Evolutionary conservation across 2,888 invertebrate genomes (phyloP), one percentile per base, ranked within the genome.

Genomic region (Nemotelus nigrinus): DNA sequence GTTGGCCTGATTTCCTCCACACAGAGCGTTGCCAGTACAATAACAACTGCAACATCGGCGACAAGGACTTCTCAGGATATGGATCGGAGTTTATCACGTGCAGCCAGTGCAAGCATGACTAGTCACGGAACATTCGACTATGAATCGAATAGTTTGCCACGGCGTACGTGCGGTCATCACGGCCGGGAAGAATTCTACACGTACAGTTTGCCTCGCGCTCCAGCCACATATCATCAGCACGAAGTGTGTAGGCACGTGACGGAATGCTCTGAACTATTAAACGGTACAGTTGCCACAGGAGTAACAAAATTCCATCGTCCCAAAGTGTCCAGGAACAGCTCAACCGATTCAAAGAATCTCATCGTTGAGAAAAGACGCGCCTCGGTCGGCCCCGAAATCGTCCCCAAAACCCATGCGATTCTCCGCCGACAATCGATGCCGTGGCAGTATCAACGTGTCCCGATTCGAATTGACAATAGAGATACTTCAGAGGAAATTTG

Each of bases 61-160:
- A 78, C 70, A 47, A 78, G 72, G 45, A 68, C 53, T n/a, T 78
- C 78, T 39, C 79, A 79, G 77, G 79, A 77, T n/a, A 65, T 71
- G 50, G 55, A 41, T 55, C 7, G 53, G 39, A 75, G 64, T 75
- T 65, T 71, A 47, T 78, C 76, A 64, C 78, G 77, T 55, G 64
- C 74, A 8, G 55, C 55, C n/a, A 65, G 72, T 50, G 76, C 55
- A 53, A 78, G 65, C 50, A 39, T 70, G 72, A 47, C 64, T 53
- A 70, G 72, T 39, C 74, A 79, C 57, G 47, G 70, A 80, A 80
- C 77, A n/a, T 80, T 87, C 75, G 86, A 85, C 60, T 87, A 86
- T 78, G 87, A 87, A 79, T 85, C 86, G 79, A 87, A 87, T 63
- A 87, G 87, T 79, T 81, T 87, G 76, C 87, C 87, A 0, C 83